A percentile compares a stretch with the other conserved stretches of the same genome.
Evolutionary conservation across 2,888 invertebrate genomes (phyloP).

Genomic region (Pseudococcus viburni): DNA sequence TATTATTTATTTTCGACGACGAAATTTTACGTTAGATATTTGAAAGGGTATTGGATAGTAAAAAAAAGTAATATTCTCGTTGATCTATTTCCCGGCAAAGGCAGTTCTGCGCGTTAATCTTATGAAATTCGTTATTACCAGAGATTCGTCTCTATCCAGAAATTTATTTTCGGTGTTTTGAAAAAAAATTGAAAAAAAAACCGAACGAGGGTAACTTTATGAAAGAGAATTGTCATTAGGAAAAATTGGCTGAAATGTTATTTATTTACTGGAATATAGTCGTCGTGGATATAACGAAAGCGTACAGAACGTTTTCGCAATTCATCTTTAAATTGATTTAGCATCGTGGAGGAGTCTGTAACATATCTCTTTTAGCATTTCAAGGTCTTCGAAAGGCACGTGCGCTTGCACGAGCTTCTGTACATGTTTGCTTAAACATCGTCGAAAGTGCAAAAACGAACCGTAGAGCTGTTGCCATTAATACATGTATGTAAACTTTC

Average conservation of each 20-base stretch:
- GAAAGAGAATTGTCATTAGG: background rate
- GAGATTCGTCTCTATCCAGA: background rate
- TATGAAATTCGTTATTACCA: slow-evolving; percentile 4
- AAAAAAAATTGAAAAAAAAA: slow-evolving; percentile 20
- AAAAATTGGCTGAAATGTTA: background rate
- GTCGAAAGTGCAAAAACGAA: background rate
- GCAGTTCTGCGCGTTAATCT: background rate
- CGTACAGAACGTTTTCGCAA: slow-evolving; percentile 18
- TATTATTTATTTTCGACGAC: slow-evolving; percentile 2
- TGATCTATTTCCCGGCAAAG: background rate
- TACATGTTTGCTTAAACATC: background rate
- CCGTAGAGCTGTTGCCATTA: background rate
- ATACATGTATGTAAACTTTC: slow-evolving; percentile 13
- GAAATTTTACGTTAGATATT: background rate
- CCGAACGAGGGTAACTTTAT: background rate
- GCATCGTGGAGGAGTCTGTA: background rate
- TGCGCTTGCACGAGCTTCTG: background rate
- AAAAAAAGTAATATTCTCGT: background rate
- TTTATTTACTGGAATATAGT: slow-evolving; percentile 10
- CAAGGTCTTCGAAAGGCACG: slow-evolving; percentile 17
- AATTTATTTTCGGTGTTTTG: background rate
- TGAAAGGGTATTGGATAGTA: background rate
- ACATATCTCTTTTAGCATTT: slow-evolving; percentile 14
- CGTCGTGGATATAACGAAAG: background rate
- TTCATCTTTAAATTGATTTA: slow-evolving; percentile 12